These are phyloP conservation scores for Sitta carolinensis DNA, from an alignment of 2,797 vertebrate species.

Conservation along the genomic window DNA sequence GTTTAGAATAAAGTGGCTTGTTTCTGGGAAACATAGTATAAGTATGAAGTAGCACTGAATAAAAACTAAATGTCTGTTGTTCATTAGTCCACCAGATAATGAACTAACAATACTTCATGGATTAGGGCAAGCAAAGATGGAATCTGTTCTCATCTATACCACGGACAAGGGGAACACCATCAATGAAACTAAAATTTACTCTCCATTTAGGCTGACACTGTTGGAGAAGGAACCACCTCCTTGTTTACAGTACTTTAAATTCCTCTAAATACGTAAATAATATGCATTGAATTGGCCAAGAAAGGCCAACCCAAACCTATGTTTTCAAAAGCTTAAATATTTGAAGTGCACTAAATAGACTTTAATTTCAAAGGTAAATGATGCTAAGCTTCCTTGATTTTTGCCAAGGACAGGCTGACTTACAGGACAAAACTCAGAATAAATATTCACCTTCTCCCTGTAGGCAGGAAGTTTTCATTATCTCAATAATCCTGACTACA, in stretches of 20 bases:
- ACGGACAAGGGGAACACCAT: background rate
- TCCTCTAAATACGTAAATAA: constrained; percentile 37
- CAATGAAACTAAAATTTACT: background rate
- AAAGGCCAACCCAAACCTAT: constrained; percentile 9
- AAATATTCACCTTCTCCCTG: background rate
- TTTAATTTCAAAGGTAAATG: constrained; percentile 22
- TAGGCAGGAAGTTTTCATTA: background rate
- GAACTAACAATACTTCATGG: constrained; percentile 36
- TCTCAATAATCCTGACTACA: background rate
- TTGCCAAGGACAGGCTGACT: background rate
- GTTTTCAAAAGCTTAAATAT: constrained; percentile 35
- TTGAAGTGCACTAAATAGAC: constrained; percentile 43
- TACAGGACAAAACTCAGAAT: background rate
- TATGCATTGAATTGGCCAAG: background rate
- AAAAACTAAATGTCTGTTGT: constrained; percentile 58
- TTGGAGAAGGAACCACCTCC: background rate
- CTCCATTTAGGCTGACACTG: background rate
- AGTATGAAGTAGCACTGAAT: constrained; percentile 54
- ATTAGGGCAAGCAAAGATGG: background rate
- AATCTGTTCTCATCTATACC: constrained; percentile 6
- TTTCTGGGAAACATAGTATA: constrained; percentile 53
- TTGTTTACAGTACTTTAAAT: constrained; percentile 37
- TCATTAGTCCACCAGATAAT: constrained; percentile 65
- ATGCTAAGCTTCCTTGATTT: constrained; percentile 11
- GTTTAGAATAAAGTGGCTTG: constrained; percentile 51